Evolutionary conservation across 1,140 invertebrate species (phyloP), one percentile per base, ranked within the genome.

Genomic region (Lordiphosa mommai): DNA sequence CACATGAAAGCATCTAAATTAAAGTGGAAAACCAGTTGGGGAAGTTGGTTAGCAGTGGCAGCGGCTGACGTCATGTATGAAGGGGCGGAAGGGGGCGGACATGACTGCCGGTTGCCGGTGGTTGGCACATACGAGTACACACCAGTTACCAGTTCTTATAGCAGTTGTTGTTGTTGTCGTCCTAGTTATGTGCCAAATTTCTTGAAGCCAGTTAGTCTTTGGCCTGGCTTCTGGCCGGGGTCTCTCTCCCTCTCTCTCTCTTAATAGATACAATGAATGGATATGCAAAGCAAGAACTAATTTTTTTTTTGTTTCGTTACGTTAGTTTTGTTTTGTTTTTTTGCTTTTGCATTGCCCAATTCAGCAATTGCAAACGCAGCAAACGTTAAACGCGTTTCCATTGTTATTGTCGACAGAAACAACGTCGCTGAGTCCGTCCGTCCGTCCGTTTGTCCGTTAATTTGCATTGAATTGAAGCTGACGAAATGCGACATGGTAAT

Each of bases 161-260:
- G 74, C 70, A 60, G 63, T 70, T 63, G 52, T 47, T 37, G 66
- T 56, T 56, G 63, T 71, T 66, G 70, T 76, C 65, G 74, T 80
- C 74, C 74, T 80, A 80, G 74, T 80, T 80, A 80, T 76, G 55
- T 67, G 76, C 76, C 76, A 84, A 80, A 80, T 80, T 80, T 80
- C 67, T 76, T 56, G 51, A 55, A 61, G 79, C 76, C 71, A 80
- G 77, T 80, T 66, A 80, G 69, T 71, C 17, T 36, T 73, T 52
- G 64, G 36, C 55, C 51, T 47, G 16, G 55, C 65, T 73, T 61
- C 40, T 46, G 12, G 14, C n/a, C n/a, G n/a, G n/a, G 16, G 49
- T 32, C 6, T 13, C 23, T 14, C 13, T 29, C 23, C 33, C 29
- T 32, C 12, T 8, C 6, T 4, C 48, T 48, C 40, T 27, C 17